Conservation (phyloP, 2,113 vertebrate species). For the Orthonyx spaldingii region DNA sequence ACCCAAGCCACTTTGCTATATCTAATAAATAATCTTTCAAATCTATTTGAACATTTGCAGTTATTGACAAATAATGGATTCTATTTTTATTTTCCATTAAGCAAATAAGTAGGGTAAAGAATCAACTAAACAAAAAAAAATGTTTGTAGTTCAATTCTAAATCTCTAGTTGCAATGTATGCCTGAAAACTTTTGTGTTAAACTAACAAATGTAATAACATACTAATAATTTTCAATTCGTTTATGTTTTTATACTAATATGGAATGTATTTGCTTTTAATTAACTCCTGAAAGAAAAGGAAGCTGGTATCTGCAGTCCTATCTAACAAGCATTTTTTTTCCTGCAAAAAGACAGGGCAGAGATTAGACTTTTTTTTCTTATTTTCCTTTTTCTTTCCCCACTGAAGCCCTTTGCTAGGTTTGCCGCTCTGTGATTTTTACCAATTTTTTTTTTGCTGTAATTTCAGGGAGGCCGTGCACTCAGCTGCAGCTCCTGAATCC, state of each 20-base stretch:
- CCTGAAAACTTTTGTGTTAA: not conserved
- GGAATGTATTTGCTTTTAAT: slow-evolving; percentile 21
- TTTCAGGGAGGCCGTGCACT: slow-evolving; percentile 91
- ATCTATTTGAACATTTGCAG: not conserved
- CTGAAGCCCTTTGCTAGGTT: not conserved
- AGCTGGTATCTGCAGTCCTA: not conserved
- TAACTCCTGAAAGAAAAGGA: not conserved
- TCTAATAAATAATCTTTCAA: not conserved
- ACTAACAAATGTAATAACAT: slow-evolving; percentile 22
- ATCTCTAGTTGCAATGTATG: not conserved
- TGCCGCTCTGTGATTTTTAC: not conserved
- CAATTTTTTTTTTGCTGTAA: slow-evolving; percentile 31
- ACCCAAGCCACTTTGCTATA: not conserved
- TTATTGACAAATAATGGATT: not conserved
- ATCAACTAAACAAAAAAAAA: not conserved
- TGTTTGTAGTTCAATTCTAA: not conserved
- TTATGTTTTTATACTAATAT: not conserved
- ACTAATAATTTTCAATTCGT: not conserved
- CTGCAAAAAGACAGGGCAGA: not conserved
- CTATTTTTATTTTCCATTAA: not conserved
- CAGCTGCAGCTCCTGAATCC: slow-evolving; percentile 90
- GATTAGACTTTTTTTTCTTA: not conserved
- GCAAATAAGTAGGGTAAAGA: not conserved
- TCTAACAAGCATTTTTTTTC: not conserved
- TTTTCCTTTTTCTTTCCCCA: not conserved